Conservation (phyloP, 1,140 invertebrate species). For the Colletes latitarsis region DNA sequence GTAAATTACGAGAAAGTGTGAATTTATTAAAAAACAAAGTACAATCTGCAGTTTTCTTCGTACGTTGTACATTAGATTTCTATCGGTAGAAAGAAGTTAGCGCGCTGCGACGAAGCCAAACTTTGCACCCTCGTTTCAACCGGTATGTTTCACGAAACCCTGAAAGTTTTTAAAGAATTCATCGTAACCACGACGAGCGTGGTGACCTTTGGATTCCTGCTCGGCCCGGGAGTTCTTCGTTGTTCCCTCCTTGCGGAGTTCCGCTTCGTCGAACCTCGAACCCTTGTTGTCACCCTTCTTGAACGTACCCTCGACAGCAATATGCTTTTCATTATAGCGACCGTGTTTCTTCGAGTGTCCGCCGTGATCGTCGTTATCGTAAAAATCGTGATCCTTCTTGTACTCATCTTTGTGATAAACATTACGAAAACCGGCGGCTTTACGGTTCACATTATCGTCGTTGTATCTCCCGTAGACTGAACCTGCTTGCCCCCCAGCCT, state of each 20-base stretch:
- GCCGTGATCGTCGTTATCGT: conserved; percentile 80
- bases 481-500: conserved; percentile 72
- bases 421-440: conserved; percentile 86
- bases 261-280: not conserved
- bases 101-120: conserved; percentile 35
- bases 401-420: conserved; percentile 84
- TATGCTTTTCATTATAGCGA: conserved; percentile 67
- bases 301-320: conserved; percentile 59
- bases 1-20: too few relatives aligned
- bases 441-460: conserved; percentile 84
- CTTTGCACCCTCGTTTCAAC: conserved; percentile 7
- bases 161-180: conserved; percentile 67
- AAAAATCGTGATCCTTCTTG: conserved; percentile 83
- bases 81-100: not conserved
- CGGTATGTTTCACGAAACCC: conserved; percentile 58
- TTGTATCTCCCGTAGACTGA: conserved; percentile 83
- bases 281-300: conserved; percentile 56
- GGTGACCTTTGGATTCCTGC: conserved; percentile 62
- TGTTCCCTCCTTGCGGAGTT: conserved; percentile 7
- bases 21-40: not conserved
- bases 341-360: conserved; percentile 73
- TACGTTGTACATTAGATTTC: too few relatives aligned
- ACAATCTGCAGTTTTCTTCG: not conserved
- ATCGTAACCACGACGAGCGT: conserved; percentile 62
- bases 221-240: conserved; percentile 1